Evolutionary conservation across 2,113 vertebrate species (phyloP).

Genomic region (Eublepharis macularius): DNA sequence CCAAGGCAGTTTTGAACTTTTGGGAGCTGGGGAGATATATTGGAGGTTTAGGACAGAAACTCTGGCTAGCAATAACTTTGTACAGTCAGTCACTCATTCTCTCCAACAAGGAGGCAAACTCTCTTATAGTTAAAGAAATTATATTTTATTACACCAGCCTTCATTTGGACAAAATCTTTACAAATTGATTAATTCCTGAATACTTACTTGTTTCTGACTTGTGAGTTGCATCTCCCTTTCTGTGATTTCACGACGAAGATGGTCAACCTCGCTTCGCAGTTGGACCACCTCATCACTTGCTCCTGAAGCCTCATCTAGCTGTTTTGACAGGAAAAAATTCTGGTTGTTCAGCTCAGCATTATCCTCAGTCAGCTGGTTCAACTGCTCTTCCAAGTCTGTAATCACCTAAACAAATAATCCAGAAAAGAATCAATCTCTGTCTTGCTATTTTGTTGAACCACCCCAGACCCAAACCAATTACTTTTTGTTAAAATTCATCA

Average conservation of each 20-base stretch:
- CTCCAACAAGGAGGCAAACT: not conserved
- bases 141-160: not conserved
- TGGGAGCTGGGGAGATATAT: too few relatives aligned
- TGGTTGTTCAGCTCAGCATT: conserved; percentile 97
- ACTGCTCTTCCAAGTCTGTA: conserved; percentile 96
- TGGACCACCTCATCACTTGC: conserved; percentile 90
- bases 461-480: not conserved
- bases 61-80: too few relatives aligned
- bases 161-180: accelerated
- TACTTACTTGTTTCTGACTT: conserved; percentile 93
- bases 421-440: not conserved
- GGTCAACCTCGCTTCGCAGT: conserved; percentile 92
- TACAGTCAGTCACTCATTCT: too few relatives aligned
- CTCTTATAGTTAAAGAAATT: not conserved
- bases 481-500: not conserved
- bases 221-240: conserved; percentile 98
- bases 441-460: not conserved
- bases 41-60: too few relatives aligned
- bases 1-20: too few relatives aligned
- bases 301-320: conserved; percentile 92
- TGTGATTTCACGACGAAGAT: conserved; percentile 93
- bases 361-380: conserved; percentile 93
- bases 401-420: conserved; percentile 83
- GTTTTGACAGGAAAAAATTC: conserved; percentile 98
- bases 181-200: not conserved